Conservation (phyloP, 1,140 invertebrate genomes). For the Zaprionus davidi region DNA sequence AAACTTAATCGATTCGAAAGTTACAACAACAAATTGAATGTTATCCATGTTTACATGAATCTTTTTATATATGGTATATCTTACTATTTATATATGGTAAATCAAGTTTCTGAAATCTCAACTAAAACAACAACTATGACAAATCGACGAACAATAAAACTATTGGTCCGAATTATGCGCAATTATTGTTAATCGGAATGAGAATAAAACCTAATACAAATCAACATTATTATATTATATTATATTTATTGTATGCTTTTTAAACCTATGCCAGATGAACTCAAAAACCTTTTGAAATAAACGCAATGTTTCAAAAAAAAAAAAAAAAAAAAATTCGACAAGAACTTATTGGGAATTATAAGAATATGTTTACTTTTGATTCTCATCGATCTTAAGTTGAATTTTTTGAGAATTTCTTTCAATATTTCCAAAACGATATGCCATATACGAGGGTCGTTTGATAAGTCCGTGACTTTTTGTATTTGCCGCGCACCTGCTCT, state of each 20-base stretch:
- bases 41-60: constrained; percentile 36
- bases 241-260: constrained; percentile 44
- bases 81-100: constrained; percentile 25
- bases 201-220: constrained; percentile 22
- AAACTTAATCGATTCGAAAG: constrained; percentile 13
- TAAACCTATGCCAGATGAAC: constrained; percentile 39
- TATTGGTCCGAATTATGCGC: constrained; percentile 25
- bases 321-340: constrained; percentile 18
- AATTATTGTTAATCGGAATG: constrained; percentile 31
- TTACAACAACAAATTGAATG: constrained; percentile 36
- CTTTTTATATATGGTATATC: constrained; percentile 25
- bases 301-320: constrained; percentile 40
- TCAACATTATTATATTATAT: constrained; percentile 24
- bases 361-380: not conserved
- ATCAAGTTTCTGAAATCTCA: constrained; percentile 33
- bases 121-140: constrained; percentile 2
- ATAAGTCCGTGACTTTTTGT: too few species aligned
- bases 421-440: too few species aligned
- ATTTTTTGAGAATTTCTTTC: too few species aligned
- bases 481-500: too few species aligned
- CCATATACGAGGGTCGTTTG: too few species aligned
- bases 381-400: too few species aligned
- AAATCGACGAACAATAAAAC: constrained; percentile 16
- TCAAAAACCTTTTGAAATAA: constrained; percentile 41
- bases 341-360: too few species aligned